These are phyloP conservation scores for Linurgus olivaceus DNA, from an alignment of 2,797 vertebrate genomes.

Conservation along the genomic window DNA sequence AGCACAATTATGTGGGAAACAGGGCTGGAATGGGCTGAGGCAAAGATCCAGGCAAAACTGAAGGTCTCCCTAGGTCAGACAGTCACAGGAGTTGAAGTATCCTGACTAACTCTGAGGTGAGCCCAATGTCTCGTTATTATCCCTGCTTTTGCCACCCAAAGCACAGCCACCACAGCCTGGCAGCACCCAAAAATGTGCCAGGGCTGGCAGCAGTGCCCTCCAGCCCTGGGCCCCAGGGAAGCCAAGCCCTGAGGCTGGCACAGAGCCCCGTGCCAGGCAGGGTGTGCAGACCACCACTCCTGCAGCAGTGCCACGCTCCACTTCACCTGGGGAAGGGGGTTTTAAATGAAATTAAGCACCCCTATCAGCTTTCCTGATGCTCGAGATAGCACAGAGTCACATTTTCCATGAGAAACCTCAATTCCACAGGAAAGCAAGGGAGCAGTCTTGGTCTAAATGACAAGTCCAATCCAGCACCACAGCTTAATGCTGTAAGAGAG, in stretches of 20 bases:
- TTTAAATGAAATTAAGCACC: conserved; percentile 51
- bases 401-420: conserved; percentile 80
- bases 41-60: background rate
- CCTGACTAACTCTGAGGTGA: background rate
- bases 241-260: background rate
- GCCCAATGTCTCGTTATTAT: background rate
- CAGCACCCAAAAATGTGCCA: background rate
- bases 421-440: conserved; percentile 72
- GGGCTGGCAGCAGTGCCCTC: background rate
- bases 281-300: background rate
- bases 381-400: conserved; percentile 64
- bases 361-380: conserved; percentile 47
- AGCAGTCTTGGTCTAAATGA: conserved; percentile 60
- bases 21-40: background rate
- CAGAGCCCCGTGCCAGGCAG: background rate
- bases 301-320: background rate
- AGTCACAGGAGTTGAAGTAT: background rate
- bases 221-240: background rate
- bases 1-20: conserved; percentile 31
- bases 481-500: conserved; percentile 45
- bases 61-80: conserved; percentile 35
- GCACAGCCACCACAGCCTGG: background rate
- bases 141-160: background rate
- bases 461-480: conserved; percentile 63
- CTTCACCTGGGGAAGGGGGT: conserved; percentile 55